phyloP scores from a whole-genome alignment of 2,113 vertebrate species.

The Notarius quadriscutis region DNA sequence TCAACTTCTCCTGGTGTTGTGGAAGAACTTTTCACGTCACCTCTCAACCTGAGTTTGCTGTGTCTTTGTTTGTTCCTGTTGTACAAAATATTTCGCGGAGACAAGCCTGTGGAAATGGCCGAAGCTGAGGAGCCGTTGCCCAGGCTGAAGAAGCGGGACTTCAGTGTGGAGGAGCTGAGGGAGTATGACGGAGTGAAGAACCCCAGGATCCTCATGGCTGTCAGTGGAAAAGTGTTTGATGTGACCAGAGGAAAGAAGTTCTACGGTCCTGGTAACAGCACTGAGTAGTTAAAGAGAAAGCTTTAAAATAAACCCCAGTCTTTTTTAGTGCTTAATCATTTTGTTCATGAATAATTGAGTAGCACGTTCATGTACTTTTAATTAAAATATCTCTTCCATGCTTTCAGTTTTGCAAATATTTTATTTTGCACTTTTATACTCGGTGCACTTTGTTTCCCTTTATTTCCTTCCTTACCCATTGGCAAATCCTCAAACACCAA shows the following conservation, averaged over 20 bases:
- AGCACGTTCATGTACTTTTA: background rate
- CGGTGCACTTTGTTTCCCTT: slow-evolving; percentile 11
- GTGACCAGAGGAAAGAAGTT: slow-evolving; percentile 90
- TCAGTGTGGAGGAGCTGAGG: slow-evolving; percentile 81
- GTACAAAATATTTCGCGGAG: slow-evolving; percentile 89
- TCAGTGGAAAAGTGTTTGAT: slow-evolving; percentile 94
- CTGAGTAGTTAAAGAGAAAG: background rate
- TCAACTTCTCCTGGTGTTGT: slow-evolving; percentile 76
- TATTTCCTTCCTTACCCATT: background rate
- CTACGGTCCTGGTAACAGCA: slow-evolving; percentile 85
- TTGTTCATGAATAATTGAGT: background rate
- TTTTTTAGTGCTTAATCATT: background rate
- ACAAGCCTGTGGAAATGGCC: slow-evolving; percentile 69
- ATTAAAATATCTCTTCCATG: too few species aligned
- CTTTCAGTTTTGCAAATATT: background rate
- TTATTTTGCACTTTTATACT: background rate
- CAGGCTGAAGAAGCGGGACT: slow-evolving; percentile 85
- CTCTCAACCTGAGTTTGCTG: slow-evolving; percentile 87
- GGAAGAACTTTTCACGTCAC: slow-evolving; percentile 88
- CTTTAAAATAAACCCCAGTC: background rate
- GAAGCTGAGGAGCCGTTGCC: slow-evolving; percentile 75
- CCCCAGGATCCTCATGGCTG: slow-evolving; percentile 89
- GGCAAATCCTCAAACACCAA: background rate
- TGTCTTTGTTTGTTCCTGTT: slow-evolving; percentile 88
- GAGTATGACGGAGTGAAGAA: slow-evolving; percentile 80